Evolutionary conservation across 2,888 invertebrate genomes (phyloP).

Genomic region (Alloscopus bannaensis): DNA sequence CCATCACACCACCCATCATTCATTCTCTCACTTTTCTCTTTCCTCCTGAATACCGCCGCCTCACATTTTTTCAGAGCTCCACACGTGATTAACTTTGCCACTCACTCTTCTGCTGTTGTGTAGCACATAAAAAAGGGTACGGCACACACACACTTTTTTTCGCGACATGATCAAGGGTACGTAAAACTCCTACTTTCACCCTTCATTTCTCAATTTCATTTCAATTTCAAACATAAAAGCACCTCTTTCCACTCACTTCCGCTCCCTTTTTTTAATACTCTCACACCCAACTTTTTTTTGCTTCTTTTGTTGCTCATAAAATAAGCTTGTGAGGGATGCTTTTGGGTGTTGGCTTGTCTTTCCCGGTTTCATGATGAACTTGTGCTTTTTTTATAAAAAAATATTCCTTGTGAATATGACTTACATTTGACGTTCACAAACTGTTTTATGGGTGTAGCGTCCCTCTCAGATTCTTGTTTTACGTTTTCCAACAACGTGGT

Average conservation of each 20-base stretch:
- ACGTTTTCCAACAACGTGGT: too few species aligned
- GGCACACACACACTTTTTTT: too few species aligned
- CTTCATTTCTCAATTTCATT: constrained; percentile 53
- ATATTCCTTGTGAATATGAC: too few species aligned
- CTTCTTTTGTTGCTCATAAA: constrained; percentile 1
- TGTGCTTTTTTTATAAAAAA: too few species aligned
- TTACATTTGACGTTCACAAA: too few species aligned
- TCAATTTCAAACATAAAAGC: constrained; percentile 53
- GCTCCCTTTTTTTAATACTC: constrained; percentile 11
- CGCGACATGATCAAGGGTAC: constrained; percentile 29
- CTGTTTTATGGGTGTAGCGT: too few species aligned
- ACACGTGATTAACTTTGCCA: constrained; percentile 4
- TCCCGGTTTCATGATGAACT: too few species aligned
- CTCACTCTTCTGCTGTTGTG: background rate
- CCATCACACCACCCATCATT: too few species aligned
- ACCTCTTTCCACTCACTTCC: too few species aligned
- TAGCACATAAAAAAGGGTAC: constrained; percentile 14
- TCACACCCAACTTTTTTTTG: background rate
- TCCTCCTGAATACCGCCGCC: background rate
- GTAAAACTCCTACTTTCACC: constrained; percentile 31
- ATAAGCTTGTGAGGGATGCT: background rate
- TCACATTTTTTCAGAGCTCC: background rate
- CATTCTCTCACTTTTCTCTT: background rate
- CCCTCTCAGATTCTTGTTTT: too few species aligned
- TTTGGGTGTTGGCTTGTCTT: constrained; percentile 49